phyloP scores from a whole-genome alignment of 2,888 invertebrate genomes.

The Osmoderma eremita region DNA sequence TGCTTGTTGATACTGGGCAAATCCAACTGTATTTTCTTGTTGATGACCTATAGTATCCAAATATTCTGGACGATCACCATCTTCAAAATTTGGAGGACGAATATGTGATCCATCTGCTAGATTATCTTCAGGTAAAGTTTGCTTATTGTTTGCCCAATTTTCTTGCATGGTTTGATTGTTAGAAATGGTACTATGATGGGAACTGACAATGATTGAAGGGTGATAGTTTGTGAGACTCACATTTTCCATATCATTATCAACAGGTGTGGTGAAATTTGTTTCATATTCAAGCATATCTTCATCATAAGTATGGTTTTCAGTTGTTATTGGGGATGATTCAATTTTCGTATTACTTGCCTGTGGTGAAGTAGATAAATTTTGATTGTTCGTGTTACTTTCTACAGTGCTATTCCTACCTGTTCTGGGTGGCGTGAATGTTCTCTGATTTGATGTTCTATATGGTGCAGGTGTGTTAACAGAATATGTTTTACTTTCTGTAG shows the following conservation, averaged over 20 bases:
- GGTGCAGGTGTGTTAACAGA: slow-evolving; percentile 3
- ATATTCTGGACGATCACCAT: too few relatives aligned
- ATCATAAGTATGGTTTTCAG: not conserved
- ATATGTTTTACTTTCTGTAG: slow-evolving; percentile 2
- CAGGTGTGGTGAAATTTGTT: not conserved
- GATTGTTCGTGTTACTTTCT: slow-evolving; percentile 25
- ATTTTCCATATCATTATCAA: slow-evolving; percentile 1
- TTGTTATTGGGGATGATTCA: not conserved
- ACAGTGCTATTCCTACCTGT: slow-evolving; percentile 32
- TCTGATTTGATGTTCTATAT: slow-evolving; percentile 23
- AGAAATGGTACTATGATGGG: too few relatives aligned
- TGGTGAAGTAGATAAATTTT: slow-evolving; percentile 29
- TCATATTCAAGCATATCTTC: not conserved
- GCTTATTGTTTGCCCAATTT: too few relatives aligned
- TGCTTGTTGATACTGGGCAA: too few relatives aligned
- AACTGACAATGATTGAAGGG: not conserved
- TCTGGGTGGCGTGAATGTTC: slow-evolving; percentile 7
- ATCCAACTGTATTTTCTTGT: too few relatives aligned
- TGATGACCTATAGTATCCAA: too few relatives aligned
- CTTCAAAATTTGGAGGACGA: too few relatives aligned
- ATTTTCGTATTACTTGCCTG: slow-evolving; percentile 28
- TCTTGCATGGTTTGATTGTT: too few relatives aligned
- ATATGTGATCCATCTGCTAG: too few relatives aligned
- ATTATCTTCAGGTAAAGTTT: too few relatives aligned
- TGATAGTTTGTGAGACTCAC: not conserved